Base-by-base conservation (phyloP, 2,113 vertebrate species). In the Callaeas wilsoni region DNA sequence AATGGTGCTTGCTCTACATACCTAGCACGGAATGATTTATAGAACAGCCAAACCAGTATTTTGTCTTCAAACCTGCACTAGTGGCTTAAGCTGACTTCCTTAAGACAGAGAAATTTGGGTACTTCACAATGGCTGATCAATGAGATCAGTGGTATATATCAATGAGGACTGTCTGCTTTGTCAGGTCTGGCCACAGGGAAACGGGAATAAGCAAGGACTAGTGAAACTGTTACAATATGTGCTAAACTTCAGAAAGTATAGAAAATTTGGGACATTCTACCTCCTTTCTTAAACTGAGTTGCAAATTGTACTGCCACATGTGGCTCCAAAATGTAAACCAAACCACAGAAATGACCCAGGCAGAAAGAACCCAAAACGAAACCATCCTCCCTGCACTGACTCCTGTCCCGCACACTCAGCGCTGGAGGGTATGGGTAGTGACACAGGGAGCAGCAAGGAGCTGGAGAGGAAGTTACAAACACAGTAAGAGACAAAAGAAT, bases 401-500 rank as follows among this genome's bases (percentile, higher is more conserved):
- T 30, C 7, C 32, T 5, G 6, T 10, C 26, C 17, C 0, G 0
- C 35, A 25, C 20, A 9, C 49, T 69, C 50, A 62, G 11, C 16
- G 18, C 18, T 44, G 41, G n/a, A 83, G 27, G 6, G 33, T 37
- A 18, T 20, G 44, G 33, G 8, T 27, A 73, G 14, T 25, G 35
- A 39, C 23, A 32, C 0, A 55, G 27, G 4, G 11, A 68, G 80
- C 47, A 89, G 37, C 5, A 39, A 56, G 25, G 32, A 94, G n/a
- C 30, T 56, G 47, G 26, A 85, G 25, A 47, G 5, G 5, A 26
- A 63, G 15, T 6, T 44, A 52, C 20, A 78, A 80, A 57, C 14
- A 50, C 4, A 70, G 10, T 7, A 60, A 56, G 9, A 90, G 13
- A 60, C 6, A 55, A 85, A 80, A 49, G 12, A 37, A 62, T 12